These are phyloP conservation scores for Zygogramma bicolorata DNA, from an alignment of 2,888 invertebrate genomes.

Conservation along the genomic window DNA sequence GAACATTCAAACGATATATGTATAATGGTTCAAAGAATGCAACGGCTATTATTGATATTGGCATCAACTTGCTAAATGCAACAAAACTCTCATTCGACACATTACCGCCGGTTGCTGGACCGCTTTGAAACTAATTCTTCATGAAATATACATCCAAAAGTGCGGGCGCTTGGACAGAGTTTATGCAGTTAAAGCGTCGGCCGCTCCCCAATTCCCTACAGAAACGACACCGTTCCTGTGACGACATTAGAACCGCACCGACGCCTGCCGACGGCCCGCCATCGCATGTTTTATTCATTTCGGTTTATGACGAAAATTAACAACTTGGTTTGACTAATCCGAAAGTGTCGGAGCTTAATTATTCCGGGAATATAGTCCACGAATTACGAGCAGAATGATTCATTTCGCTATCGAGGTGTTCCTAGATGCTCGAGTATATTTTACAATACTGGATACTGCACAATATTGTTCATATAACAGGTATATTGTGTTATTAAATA, in stretches of 20 bases:
- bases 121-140: conserved; percentile 15
- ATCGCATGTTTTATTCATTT: conserved; percentile 36
- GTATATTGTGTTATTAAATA: too few relatives aligned
- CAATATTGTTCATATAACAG: too few relatives aligned
- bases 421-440: too few relatives aligned
- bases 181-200: conserved; percentile 20
- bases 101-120: not conserved
- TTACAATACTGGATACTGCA: too few relatives aligned
- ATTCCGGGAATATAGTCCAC: not conserved
- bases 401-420: too few relatives aligned
- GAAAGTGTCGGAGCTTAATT: not conserved
- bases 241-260: conserved; percentile 32
- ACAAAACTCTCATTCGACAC: not conserved
- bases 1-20: too few relatives aligned
- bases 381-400: not conserved
- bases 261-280: conserved; percentile 22
- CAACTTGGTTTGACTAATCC: conserved; percentile 11
- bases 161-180: conserved; percentile 18
- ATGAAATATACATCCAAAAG: conserved; percentile 19
- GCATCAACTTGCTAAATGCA: too few relatives aligned
- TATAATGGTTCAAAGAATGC: too few relatives aligned
- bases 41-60: too few relatives aligned
- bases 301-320: conserved; percentile 17
- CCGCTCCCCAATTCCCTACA: conserved; percentile 26
- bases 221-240: conserved; percentile 30